These are phyloP conservation scores for Intellagama lesueurii DNA, from an alignment of 2,797 vertebrate species.

Conservation along the genomic window DNA sequence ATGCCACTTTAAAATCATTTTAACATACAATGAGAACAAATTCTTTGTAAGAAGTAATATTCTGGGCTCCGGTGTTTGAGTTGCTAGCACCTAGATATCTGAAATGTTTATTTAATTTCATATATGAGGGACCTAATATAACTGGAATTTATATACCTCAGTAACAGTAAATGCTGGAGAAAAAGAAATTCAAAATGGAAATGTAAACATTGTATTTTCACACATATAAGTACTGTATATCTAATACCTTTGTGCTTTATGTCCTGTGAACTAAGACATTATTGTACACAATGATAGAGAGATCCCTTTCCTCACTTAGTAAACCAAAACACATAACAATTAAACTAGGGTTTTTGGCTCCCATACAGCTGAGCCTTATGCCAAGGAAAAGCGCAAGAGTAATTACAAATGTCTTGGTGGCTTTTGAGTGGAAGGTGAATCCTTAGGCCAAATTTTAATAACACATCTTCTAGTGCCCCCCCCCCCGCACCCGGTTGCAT, in stretches of 20 bases:
- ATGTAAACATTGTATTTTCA: background rate
- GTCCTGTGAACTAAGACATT: background rate
- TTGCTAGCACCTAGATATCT: background rate
- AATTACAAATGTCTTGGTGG: background rate
- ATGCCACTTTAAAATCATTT: background rate
- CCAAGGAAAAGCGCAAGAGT: background rate
- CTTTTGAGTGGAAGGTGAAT: background rate
- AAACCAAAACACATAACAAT: background rate
- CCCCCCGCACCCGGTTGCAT: too few species aligned
- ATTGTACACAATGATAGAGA: background rate
- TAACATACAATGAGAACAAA: background rate
- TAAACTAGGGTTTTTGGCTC: background rate
- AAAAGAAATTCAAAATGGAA: background rate
- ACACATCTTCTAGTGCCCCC: too few species aligned
- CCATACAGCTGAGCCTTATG: background rate
- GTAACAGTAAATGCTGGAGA: background rate
- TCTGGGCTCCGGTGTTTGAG: background rate
- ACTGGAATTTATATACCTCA: background rate
- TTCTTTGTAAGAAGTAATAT: background rate
- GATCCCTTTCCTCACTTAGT: fast-evolving
- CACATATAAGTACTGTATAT: background rate
- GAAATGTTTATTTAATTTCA: background rate
- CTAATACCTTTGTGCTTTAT: background rate
- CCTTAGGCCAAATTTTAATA: background rate
- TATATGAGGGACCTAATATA: background rate